phyloP scores from a whole-genome alignment of 2,888 invertebrate species.

The Mythimna pallens region DNA sequence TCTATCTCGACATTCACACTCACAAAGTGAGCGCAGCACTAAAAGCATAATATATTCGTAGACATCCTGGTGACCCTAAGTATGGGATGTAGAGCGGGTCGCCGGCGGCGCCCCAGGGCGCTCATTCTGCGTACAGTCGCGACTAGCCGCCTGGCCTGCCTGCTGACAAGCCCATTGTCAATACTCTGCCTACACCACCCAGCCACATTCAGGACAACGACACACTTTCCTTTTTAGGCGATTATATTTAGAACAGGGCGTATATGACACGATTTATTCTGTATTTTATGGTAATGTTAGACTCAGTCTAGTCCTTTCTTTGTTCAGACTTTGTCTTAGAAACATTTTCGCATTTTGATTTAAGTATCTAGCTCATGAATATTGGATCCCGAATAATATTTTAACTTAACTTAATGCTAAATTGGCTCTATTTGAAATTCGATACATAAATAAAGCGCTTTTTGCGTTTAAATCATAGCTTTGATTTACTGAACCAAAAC shows the following conservation, averaged over 20 bases:
- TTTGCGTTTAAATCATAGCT: conserved; percentile 27
- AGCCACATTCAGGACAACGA: conserved; percentile 64
- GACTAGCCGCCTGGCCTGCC: conserved; percentile 75
- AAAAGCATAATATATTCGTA: conserved; percentile 20
- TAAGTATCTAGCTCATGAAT: conserved; percentile 38
- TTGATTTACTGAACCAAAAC: conserved; percentile 28
- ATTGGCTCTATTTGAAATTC: conserved; percentile 19
- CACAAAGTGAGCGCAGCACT: conserved; percentile 6
- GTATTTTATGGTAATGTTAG: conserved; percentile 50
- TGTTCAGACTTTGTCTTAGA: conserved; percentile 33
- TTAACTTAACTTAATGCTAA: conserved; percentile 30
- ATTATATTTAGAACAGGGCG: conserved; percentile 59
- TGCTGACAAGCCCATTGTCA: conserved; percentile 71
- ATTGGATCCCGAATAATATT: conserved; percentile 38
- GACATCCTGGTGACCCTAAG: conserved; percentile 55
- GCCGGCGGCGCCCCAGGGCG: conserved; percentile 69
- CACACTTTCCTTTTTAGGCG: conserved; percentile 66
- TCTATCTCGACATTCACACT: not conserved
- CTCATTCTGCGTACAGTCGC: conserved; percentile 73
- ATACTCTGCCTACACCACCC: conserved; percentile 57
- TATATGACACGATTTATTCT: conserved; percentile 43
- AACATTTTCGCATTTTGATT: conserved; percentile 36
- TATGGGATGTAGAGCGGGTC: conserved; percentile 65
- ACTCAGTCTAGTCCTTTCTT: conserved; percentile 37
- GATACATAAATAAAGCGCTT: conserved; percentile 16